phyloP scores from a whole-genome alignment of 2,113 vertebrate genomes.

The Micronycteris hirsuta region DNA sequence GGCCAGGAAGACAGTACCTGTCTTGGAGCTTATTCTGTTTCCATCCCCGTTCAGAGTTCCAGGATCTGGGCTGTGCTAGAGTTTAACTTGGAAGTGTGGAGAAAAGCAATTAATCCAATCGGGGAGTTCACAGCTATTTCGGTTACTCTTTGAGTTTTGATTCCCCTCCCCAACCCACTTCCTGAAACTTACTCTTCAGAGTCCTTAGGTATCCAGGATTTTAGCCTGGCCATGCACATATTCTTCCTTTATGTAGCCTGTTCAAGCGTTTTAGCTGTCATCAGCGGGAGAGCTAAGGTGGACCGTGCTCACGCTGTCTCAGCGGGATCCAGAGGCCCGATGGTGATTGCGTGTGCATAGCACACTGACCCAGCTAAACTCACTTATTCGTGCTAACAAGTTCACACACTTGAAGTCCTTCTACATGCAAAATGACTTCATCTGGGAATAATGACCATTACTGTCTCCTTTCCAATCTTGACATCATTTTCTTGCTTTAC shows the following conservation, averaged over 20 bases:
- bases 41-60: not conserved
- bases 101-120: not conserved
- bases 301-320: rapidly evolving
- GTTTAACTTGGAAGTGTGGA: not conserved
- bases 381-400: not conserved
- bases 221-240: not conserved
- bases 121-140: not conserved
- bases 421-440: not conserved
- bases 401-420: not conserved
- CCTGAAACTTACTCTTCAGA: not conserved
- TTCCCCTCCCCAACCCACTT: not conserved
- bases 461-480: not conserved
- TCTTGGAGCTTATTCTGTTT: not conserved
- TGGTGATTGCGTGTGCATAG: not conserved
- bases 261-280: not conserved
- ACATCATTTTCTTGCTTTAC: not conserved
- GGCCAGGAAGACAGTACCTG: not conserved
- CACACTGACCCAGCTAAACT: not conserved
- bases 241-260: not conserved
- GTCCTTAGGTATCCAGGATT: not conserved
- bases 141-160: not conserved
- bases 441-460: not conserved
- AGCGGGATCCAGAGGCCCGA: not conserved
- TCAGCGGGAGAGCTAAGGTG: not conserved
- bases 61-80: not conserved